Percentiles rank a stretch among this genome's conserved stretches.
phyloP scores from a whole-genome alignment of 2,113 vertebrate species.

The Cygnus buccinator region DNA sequence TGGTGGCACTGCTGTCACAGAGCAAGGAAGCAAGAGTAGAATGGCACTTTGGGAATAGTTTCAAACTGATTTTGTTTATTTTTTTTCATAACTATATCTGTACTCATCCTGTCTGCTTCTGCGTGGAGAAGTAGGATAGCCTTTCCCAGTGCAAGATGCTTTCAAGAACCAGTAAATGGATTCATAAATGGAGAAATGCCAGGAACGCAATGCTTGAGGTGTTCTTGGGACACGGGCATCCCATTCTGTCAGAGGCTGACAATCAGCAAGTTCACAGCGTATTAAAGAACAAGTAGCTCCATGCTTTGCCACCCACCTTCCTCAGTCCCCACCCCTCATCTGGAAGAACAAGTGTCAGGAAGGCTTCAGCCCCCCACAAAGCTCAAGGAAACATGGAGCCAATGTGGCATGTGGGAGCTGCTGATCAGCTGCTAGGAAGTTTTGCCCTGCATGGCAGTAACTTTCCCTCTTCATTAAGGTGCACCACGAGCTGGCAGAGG shows the following conservation, averaged over 20 bases:
- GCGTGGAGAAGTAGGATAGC: neutral
- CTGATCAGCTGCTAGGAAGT: neutral
- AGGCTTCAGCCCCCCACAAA: neutral
- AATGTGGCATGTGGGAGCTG: neutral
- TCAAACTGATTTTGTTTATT: neutral
- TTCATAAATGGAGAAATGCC: neutral
- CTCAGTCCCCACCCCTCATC: neutral
- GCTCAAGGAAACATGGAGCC: fast-evolving
- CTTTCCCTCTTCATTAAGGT: neutral
- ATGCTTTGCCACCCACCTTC: neutral
- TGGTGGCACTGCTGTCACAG: neutral
- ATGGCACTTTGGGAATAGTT: neutral
- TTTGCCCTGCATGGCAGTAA: fast-evolving
- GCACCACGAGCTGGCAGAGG: neutral
- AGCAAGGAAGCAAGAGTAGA: neutral
- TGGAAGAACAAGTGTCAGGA: neutral
- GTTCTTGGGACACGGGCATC: neutral
- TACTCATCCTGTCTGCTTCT: neutral
- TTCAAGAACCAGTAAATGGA: neutral
- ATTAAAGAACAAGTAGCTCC: neutral
- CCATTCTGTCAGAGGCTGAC: neutral
- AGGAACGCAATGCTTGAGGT: neutral
- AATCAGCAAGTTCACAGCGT: neutral
- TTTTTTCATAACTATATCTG: neutral
- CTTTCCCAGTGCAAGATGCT: neutral